Base-by-base conservation (phyloP, 1,140 invertebrate species). In the Lineus longissimus region DNA sequence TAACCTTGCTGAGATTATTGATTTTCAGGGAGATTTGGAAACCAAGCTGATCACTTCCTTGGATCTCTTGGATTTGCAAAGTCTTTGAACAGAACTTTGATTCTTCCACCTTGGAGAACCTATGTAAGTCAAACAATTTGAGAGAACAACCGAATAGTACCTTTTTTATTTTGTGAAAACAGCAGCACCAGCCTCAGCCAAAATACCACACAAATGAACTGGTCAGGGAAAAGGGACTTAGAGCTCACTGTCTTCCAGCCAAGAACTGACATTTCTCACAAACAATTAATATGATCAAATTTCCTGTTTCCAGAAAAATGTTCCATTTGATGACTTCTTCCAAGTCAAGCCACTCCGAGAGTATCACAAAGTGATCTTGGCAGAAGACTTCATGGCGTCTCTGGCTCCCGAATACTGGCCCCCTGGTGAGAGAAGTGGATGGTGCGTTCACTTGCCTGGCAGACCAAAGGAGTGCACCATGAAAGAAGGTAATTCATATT, bases 21-120 rank as follows among this genome's bases (percentile, higher is more conserved):
- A n/a, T 61, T 62, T 73, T 40, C 57, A 83, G 82, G 82, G 22
- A 66, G 84, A 65, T 96, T 97, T 87, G 95, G 95, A 25, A 97
- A 97, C 82, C 94, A 97, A 84, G 93, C 92, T 1, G 94, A 98
- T 82, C 93, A 98, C 78, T 96, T 97, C 80, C 78, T 97, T 55
- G 95, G 95, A 54, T 87, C 90, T 33, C 78, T 97, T 58, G 90
- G 88, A 47, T 97, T 97, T 86, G 89, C 93, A 22, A 90, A 93
- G 82, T 87, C 86, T 6, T 70, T 97, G n/a, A 93, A 97, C 81
- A 86, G 95, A 72, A 96, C 94, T 22, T 79, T 97, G 25, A 85
- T 96, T 55, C 78, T 98, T 64, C 94, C 95, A 55, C 91, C 93
- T 60, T 97, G 93, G 92, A 90, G 74, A 61, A 74, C 75, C 33